Percentiles rank a stretch among this genome's conserved stretches.
Conservation (phyloP, 2,888 invertebrate genomes). For the Proisotoma minuta region DNA sequence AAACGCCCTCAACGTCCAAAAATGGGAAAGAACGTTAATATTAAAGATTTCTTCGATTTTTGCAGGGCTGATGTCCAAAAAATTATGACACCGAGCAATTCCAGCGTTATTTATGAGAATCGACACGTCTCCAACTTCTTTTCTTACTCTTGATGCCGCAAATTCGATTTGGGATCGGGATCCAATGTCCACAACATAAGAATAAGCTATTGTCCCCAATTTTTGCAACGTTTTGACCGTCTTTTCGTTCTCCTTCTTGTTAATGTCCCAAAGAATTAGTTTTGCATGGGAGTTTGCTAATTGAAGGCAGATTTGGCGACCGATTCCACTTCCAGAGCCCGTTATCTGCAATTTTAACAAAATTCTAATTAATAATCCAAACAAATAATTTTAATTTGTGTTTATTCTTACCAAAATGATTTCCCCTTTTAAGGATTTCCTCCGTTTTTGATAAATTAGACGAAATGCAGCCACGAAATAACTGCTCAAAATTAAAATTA, state of each 20-base stretch:
- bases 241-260: slow-evolving; percentile 55
- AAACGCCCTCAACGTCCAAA: slow-evolving; percentile 61
- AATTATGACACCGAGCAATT: slow-evolving; percentile 71
- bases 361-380: too few relatives aligned
- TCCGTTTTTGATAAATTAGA: background rate
- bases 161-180: slow-evolving; percentile 53
- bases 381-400: too few relatives aligned
- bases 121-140: slow-evolving; percentile 58
- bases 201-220: slow-evolving; percentile 54
- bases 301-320: slow-evolving; percentile 61
- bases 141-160: slow-evolving; percentile 48
- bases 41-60: slow-evolving; percentile 58
- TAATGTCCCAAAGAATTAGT: slow-evolving; percentile 65
- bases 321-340: slow-evolving; percentile 66
- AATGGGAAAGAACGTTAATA: slow-evolving; percentile 60
- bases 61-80: slow-evolving; percentile 57
- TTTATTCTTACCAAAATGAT: background rate
- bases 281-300: slow-evolving; percentile 57
- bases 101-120: slow-evolving; percentile 77
- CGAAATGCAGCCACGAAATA: background rate
- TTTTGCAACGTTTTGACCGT: slow-evolving; percentile 55
- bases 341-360: slow-evolving; percentile 56
- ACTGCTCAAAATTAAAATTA: background rate
- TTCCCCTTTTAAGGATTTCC: background rate
- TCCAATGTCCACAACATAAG: slow-evolving; percentile 59